phyloP scores from a whole-genome alignment of 2,113 vertebrate species.

The Narcine bancroftii region DNA sequence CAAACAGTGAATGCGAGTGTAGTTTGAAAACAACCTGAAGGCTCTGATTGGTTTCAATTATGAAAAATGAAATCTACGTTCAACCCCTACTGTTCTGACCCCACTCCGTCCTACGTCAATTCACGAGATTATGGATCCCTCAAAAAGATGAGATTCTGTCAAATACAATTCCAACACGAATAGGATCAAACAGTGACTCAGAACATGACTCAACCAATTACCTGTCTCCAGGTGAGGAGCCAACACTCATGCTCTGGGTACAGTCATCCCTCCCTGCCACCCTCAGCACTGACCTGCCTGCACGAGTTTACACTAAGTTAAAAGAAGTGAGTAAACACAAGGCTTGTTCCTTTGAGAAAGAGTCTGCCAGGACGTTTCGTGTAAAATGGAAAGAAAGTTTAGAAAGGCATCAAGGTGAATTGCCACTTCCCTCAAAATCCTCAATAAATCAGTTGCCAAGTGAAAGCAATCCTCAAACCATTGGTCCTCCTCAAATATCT shows the following conservation, averaged over 20 bases:
- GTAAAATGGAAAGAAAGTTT: neutral
- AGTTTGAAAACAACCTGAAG: neutral
- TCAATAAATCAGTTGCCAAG: neutral
- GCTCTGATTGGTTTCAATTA: neutral
- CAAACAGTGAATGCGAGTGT: neutral
- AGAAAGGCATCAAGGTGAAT: conserved; percentile 34
- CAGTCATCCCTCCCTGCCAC: neutral
- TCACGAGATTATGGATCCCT: neutral
- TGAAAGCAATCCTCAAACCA: neutral
- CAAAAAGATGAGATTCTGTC: neutral
- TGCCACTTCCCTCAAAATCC: neutral
- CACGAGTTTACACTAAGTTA: neutral
- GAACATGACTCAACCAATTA: neutral
- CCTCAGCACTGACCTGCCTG: neutral
- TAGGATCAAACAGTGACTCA: neutral
- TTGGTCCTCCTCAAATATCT: neutral
- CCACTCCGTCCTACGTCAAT: neutral
- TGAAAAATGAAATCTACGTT: neutral
- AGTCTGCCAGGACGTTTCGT: neutral
- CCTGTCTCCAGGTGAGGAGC: neutral
- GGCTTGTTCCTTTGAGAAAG: conserved; percentile 1
- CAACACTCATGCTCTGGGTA: neutral
- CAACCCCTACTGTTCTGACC: neutral
- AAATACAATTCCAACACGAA: neutral
- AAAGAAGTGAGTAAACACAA: neutral